These are phyloP conservation scores for Mesorhabditis spiculigera DNA, from an alignment of 2,888 invertebrate genomes.

Conservation along the genomic window DNA sequence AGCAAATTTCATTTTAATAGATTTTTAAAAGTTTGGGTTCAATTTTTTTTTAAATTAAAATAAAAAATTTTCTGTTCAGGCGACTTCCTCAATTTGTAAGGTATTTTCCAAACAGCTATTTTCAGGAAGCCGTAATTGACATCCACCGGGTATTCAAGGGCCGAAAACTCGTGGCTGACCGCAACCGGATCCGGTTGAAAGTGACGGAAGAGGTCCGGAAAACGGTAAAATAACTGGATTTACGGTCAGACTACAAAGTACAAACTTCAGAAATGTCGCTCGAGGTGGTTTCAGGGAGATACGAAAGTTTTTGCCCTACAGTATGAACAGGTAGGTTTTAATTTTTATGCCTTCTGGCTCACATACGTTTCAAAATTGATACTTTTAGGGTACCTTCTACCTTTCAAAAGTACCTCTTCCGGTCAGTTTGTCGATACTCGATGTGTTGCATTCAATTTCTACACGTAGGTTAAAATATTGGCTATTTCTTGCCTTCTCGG, in stretches of 20 bases:
- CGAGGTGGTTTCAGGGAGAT: neutral
- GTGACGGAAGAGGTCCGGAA: neutral
- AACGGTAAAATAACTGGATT: neutral
- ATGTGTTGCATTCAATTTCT: conserved; percentile 30
- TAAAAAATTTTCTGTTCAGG: too few species aligned
- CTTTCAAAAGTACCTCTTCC: conserved; percentile 25
- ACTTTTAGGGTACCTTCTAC: conserved; percentile 18
- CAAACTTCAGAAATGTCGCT: neutral
- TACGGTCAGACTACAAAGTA: too few species aligned
- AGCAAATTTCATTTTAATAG: neutral
- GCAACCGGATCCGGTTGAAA: conserved; percentile 13
- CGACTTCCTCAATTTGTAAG: too few species aligned
- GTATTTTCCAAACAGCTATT: too few species aligned
- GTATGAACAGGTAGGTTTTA: neutral
- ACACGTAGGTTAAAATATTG: too few species aligned
- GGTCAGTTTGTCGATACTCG: conserved; percentile 28
- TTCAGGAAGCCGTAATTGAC: too few species aligned
- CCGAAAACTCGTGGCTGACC: neutral
- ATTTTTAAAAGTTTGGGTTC: neutral
- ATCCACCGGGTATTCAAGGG: too few species aligned
- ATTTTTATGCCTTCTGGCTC: neutral
- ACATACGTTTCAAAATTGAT: neutral
- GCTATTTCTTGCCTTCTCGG: too few species aligned
- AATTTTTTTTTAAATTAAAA: too few species aligned
- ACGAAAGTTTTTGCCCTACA: neutral